Percentiles rank a stretch among this genome's conserved stretches.
These are phyloP conservation scores for Spodoptera frugiperda DNA, from an alignment of 1,140 invertebrate genomes.

Conservation along the genomic window DNA sequence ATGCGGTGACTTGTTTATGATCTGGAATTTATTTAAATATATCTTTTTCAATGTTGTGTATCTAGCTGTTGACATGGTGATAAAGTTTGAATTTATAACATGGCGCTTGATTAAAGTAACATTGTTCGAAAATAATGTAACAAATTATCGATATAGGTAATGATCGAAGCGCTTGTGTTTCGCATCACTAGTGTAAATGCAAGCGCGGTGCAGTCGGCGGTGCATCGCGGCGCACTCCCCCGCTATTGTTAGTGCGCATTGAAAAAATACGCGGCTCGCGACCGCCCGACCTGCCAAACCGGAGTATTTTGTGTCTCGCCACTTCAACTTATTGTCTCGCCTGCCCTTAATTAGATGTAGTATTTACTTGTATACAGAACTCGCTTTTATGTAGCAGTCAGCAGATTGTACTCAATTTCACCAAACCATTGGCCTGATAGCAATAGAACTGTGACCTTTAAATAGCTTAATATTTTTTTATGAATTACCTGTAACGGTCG, in stretches of 20 bases:
- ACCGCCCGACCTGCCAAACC: conserved; percentile 36
- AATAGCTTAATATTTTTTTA: no score
- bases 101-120: no score
- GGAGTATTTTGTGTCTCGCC: conserved; percentile 39
- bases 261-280: conserved; percentile 39
- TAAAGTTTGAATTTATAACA: background rate
- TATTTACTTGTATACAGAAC: conserved; percentile 24
- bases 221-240: conserved; percentile 46
- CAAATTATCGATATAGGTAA: conserved; percentile 29
- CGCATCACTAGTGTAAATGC: conserved; percentile 52
- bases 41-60: background rate
- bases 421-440: no score
- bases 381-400: background rate
- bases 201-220: conserved; percentile 49
- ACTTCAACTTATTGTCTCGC: conserved; percentile 38
- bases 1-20: conserved; percentile 32
- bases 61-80: background rate
- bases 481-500: no score
- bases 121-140: no score
- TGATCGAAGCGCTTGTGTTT: background rate
- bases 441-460: no score
- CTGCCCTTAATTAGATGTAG: conserved; percentile 37
- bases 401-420: background rate
- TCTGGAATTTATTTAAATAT: background rate
- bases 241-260: conserved; percentile 33